phyloP scores from a whole-genome alignment of 2,888 invertebrate genomes.

The Ochropleura leucogaster region DNA sequence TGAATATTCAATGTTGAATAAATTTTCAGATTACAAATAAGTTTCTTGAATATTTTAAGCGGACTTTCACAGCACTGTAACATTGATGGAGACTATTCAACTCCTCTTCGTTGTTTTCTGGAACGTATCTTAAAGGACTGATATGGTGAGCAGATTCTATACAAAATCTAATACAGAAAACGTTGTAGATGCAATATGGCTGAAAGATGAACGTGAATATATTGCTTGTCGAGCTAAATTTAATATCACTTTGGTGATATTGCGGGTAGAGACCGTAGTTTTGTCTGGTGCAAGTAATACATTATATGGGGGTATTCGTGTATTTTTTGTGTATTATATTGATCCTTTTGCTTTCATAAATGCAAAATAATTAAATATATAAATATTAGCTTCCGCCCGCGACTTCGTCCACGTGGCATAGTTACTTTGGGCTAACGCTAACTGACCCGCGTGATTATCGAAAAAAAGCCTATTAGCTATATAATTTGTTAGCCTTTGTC shows the following conservation, averaged over 20 bases:
- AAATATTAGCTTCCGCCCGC: no score
- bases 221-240: constrained; percentile 7
- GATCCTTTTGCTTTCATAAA: background rate
- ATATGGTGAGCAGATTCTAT: background rate
- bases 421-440: no score
- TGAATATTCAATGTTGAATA: constrained; percentile 44
- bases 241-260: constrained; percentile 27
- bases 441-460: no score
- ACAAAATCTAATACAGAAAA: background rate
- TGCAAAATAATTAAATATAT: background rate
- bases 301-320: background rate
- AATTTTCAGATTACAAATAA: constrained; percentile 39
- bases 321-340: background rate
- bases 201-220: constrained; percentile 6
- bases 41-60: constrained; percentile 31
- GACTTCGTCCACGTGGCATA: no score
- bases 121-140: background rate
- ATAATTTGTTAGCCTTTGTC: no score
- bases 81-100: background rate
- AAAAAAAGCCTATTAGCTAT: no score
- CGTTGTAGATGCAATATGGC: constrained; percentile 2
- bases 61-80: constrained; percentile 19
- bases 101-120: constrained; percentile 1
- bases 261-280: constrained; percentile 8
- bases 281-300: background rate